Evolutionary conservation across 2,797 vertebrate genomes (phyloP), one percentile per base, ranked within the genome.

Genomic region (Labroides dimidiatus): DNA sequence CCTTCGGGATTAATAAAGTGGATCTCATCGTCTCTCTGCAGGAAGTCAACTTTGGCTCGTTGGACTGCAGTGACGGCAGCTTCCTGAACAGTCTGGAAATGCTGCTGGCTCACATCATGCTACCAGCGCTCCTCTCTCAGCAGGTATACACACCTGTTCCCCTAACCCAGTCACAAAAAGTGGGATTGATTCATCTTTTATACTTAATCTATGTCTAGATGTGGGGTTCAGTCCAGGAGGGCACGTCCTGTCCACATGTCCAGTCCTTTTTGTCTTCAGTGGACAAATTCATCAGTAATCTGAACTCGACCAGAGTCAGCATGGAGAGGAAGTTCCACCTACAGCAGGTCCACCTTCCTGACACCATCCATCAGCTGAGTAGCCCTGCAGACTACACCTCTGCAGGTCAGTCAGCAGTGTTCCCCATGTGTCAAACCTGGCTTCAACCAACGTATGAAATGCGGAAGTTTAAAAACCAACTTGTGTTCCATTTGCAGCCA

Each of bases 281-380:
- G 82, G 93, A 95, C 41, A 93, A 80, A 75, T 95, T 95, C 43
- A 64, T 94, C 23, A 10, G 14, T 58, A 84, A 84, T 69, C 87
- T 96, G 82, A 91, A 81, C 60, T 93, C 92, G 11, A 92, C 88
- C 80, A 90, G 91, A 76, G 82, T 84, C 39, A 93, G 86, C 81
- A 58, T 95, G 82, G 93, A 96, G 72, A 86, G 82, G 4, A 94
- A 83, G 88, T 93, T 95, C 88, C 87, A 87, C 60, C 94, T 96
- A 14, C 80, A 64, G 69, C 58, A 51, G 16, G 30, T 64, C 0
- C 62, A 79, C 8, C 77, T 90, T 10, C 82, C 84, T 0, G 81
- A 75, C 0, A 61, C 48, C 51, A 9, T 87, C 6, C 2, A 16
- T 60, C 72, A 87, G 51, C 90, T 96, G 71, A 85, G 87, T 50